These are phyloP conservation scores for Gobiocypris rarus DNA, from an alignment of 2,113 vertebrate species.

Conservation along the genomic window DNA sequence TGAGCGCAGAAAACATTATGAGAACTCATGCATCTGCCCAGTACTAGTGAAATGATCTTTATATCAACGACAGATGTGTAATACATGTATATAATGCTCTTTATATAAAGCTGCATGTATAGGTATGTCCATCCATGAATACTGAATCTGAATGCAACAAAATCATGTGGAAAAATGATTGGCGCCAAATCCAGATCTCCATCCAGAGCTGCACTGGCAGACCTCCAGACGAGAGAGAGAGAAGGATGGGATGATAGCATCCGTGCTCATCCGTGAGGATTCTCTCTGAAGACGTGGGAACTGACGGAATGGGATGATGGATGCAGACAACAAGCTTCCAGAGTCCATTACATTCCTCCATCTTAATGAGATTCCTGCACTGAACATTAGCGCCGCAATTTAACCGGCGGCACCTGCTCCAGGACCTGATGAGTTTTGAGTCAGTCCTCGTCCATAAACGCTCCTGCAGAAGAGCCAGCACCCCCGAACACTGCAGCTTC, in stretches of 20 bases:
- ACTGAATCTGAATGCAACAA: neutral
- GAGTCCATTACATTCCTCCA: slow-evolving; percentile 61
- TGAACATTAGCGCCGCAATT: slow-evolving; percentile 63
- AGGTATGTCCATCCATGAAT: too few relatives aligned
- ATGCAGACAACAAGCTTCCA: slow-evolving; percentile 48
- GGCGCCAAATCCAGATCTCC: too few relatives aligned
- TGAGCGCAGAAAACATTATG: slow-evolving; percentile 36
- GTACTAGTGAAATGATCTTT: too few relatives aligned
- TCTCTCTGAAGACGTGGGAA: slow-evolving; percentile 32
- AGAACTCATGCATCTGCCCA: too few relatives aligned
- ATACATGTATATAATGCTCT: too few relatives aligned
- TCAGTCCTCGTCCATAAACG: too few relatives aligned
- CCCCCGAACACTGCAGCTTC: neutral
- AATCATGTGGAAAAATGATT: neutral
- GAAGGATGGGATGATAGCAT: slow-evolving; percentile 41
- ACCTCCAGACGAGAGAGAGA: neutral
- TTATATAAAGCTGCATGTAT: too few relatives aligned
- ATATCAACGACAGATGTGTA: too few relatives aligned
- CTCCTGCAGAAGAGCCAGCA: neutral
- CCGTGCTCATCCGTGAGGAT: slow-evolving; percentile 32
- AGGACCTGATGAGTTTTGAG: neutral
- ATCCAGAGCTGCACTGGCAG: too few relatives aligned
- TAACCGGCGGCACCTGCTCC: slow-evolving; percentile 58
- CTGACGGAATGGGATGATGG: slow-evolving; percentile 48
- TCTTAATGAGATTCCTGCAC: slow-evolving; percentile 69